Conservation (phyloP, 2,113 vertebrate genomes). For the Brevimyrus niger region DNA sequence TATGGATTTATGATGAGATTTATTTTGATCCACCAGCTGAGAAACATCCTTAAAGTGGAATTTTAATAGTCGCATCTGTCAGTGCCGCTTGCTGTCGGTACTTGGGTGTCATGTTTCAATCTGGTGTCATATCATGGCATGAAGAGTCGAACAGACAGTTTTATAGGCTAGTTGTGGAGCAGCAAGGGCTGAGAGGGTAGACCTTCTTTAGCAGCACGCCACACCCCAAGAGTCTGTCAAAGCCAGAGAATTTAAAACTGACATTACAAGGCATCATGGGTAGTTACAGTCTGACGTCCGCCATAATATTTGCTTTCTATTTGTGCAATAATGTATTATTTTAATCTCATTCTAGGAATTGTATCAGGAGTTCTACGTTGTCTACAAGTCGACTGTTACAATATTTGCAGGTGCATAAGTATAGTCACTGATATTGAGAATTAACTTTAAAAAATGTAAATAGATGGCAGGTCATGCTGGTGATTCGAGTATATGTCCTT, state of each 20-base stretch:
- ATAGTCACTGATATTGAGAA: not conserved
- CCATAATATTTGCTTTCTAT: constrained; percentile 50
- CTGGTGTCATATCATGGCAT: not conserved
- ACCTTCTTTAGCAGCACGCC: constrained; percentile 31
- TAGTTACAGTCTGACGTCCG: constrained; percentile 47
- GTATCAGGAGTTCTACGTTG: not conserved
- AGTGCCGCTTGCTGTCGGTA: not conserved
- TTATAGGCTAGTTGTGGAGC: not conserved
- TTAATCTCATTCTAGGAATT: constrained; percentile 34
- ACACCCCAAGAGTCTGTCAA: constrained; percentile 44
- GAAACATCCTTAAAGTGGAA: not conserved
- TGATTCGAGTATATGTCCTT: not conserved
- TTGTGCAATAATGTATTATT: constrained; percentile 33
- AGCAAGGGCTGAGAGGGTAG: not conserved
- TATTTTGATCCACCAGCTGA: not conserved
- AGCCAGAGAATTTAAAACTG: constrained; percentile 48
- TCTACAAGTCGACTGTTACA: not conserved
- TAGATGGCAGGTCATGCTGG: not conserved
- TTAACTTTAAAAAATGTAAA: not conserved
- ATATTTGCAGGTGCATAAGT: not conserved
- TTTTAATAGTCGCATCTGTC: not conserved
- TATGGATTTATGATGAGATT: not conserved
- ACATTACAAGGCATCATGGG: constrained; percentile 50
- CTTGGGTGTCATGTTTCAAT: not conserved
- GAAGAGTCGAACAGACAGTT: not conserved